Conservation (phyloP, 2,797 vertebrate genomes). For the Rhinichthys osculus region DNA sequence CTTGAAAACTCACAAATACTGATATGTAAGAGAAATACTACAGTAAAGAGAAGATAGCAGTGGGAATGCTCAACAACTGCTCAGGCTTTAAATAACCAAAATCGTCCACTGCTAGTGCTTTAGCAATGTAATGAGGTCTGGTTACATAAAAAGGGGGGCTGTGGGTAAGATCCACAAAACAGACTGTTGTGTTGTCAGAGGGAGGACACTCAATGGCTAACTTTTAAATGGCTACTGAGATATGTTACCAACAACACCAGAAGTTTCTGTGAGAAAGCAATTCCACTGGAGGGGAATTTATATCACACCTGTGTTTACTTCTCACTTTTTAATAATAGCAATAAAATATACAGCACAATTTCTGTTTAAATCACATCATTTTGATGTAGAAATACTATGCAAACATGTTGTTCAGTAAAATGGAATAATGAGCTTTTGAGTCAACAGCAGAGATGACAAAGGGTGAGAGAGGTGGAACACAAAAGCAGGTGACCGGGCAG, state of each 20-base stretch:
- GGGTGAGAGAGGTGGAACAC: not conserved
- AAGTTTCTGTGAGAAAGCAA: constrained; percentile 6
- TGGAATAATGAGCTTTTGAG: constrained; percentile 28
- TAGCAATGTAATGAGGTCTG: constrained; percentile 54
- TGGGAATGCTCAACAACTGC: constrained; percentile 60
- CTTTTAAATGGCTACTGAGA: constrained; percentile 32
- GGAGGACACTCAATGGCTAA: constrained; percentile 21
- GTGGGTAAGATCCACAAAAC: constrained; percentile 46
- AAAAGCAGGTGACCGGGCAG: constrained; percentile 16
- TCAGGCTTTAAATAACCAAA: constrained; percentile 64
- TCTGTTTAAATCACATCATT: not conserved
- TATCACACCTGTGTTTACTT: not conserved
- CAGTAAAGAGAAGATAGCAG: constrained; percentile 10
- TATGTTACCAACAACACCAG: constrained; percentile 9
- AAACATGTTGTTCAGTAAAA: constrained; percentile 19
- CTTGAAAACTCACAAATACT: not conserved
- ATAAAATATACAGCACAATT: not conserved
- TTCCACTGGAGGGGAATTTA: not conserved
- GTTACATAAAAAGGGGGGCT: constrained; percentile 62
- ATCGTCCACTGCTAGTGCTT: constrained; percentile 46
- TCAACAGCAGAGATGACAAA: constrained; percentile 42
- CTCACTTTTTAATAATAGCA: not conserved
- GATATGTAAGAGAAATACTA: not conserved
- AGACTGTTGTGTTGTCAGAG: constrained; percentile 54
- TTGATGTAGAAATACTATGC: not conserved